Evolutionary conservation across 2,888 invertebrate genomes (phyloP).

Genomic region (Ophion ventricosus): DNA sequence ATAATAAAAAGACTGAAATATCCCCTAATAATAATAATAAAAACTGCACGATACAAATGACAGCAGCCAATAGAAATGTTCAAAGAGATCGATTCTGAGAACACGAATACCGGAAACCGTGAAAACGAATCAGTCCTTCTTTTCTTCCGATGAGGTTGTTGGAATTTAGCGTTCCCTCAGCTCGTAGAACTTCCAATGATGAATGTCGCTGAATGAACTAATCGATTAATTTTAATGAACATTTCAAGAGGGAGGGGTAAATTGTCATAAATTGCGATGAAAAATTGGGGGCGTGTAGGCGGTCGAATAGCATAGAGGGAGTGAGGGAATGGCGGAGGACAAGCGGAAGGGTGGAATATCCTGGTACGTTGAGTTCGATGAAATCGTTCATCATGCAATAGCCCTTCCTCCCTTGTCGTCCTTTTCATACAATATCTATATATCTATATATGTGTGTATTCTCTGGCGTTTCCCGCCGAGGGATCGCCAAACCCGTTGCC

Average conservation of each 20-base stretch:
- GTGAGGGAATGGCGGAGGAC: background rate
- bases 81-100: background rate
- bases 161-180: too few species aligned
- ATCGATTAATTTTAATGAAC: slow-evolving; percentile 25
- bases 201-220: slow-evolving; percentile 25
- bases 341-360: slow-evolving; percentile 32
- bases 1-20: background rate
- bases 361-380: slow-evolving; percentile 36
- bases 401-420: slow-evolving; percentile 6
- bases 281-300: slow-evolving; percentile 30
- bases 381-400: slow-evolving; percentile 51
- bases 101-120: too few species aligned
- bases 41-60: background rate
- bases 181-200: too few species aligned
- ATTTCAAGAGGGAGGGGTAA: background rate
- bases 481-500: background rate
- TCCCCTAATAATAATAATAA: background rate
- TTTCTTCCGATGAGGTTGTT: too few species aligned
- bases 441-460: background rate
- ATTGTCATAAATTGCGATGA: slow-evolving; percentile 44
- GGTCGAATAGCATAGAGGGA: background rate
- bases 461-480: background rate
- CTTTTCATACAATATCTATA: background rate
- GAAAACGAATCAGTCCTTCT: too few species aligned
- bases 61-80: background rate